Evolutionary conservation across 2,113 vertebrate genomes (phyloP).

Genomic region (Murina feae): DNA sequence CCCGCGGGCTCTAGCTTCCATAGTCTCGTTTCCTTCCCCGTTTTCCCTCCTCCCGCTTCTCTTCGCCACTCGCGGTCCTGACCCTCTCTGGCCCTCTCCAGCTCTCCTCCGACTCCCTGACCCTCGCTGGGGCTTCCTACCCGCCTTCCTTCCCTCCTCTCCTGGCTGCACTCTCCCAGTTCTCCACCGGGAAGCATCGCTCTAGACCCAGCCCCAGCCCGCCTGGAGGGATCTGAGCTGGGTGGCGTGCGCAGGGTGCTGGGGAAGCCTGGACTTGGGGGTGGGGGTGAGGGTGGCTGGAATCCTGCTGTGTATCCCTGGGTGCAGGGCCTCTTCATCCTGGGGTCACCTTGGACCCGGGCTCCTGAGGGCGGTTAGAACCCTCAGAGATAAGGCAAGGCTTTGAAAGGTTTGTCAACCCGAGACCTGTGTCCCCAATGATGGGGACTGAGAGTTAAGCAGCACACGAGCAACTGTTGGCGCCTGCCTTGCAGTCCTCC

Average conservation of each 20-base stretch:
- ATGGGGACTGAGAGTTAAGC: not conserved
- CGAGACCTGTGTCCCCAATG: not conserved
- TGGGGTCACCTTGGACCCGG: rapidly evolving
- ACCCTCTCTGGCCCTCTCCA: not conserved
- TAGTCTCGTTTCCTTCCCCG: not conserved
- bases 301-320: not conserved
- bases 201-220: not conserved
- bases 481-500: not conserved
- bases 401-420: not conserved
- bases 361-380: not conserved
- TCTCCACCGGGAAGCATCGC: not conserved
- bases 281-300: not conserved
- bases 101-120: not conserved
- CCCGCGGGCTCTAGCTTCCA: not conserved
- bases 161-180: not conserved
- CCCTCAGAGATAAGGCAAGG: not conserved
- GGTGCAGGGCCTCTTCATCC: not conserved
- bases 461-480: not conserved
- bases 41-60: not conserved
- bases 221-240: not conserved
- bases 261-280: too few species aligned
- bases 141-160: not conserved
- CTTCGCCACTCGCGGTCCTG: not conserved
- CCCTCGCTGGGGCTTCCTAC: not conserved
- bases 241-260: not conserved